These are phyloP conservation scores for Horisme vitalbata DNA, from an alignment of 2,888 invertebrate species.

Conservation along the genomic window DNA sequence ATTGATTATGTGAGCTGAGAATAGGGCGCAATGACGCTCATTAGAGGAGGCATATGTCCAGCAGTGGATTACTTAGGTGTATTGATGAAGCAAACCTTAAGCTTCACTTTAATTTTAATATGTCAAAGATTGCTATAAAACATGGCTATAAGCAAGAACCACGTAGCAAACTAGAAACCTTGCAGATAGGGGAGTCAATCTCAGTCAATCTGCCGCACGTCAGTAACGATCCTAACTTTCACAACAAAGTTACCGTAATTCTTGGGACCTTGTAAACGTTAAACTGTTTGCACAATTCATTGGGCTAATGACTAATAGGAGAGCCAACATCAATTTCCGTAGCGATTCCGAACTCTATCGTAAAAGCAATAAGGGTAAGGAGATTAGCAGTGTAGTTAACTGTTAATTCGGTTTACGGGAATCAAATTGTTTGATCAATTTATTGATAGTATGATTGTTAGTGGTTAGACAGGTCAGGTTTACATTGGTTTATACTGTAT, in stretches of 20 bases:
- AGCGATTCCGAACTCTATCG: constrained; percentile 9
- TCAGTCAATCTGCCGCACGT: constrained; percentile 26
- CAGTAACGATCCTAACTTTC: constrained; percentile 22
- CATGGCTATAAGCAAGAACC: background rate
- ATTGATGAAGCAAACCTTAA: too few species aligned
- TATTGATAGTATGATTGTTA: constrained; percentile 29
- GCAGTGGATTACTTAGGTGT: too few species aligned
- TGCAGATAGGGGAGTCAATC: constrained; percentile 9
- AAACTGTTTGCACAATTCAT: constrained; percentile 34
- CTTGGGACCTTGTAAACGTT: constrained; percentile 31
- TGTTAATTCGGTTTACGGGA: constrained; percentile 31
- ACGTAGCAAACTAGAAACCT: background rate
- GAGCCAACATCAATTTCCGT: constrained; percentile 5
- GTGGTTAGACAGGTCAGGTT: constrained; percentile 11
- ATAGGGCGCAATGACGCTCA: too few species aligned
- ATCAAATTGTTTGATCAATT: constrained; percentile 34
- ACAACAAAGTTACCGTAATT: constrained; percentile 22
- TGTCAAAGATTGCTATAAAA: too few species aligned
- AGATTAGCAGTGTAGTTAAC: constrained; percentile 17
- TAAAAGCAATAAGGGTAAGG: constrained; percentile 4
- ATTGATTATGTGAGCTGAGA: too few species aligned
- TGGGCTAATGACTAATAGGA: constrained; percentile 29
- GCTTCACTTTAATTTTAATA: too few species aligned
- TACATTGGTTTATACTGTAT: too few species aligned
- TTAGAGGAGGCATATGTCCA: too few species aligned